These are phyloP conservation scores for Ecdyonurus torrentis DNA, from an alignment of 2,888 invertebrate genomes.

Conservation along the genomic window DNA sequence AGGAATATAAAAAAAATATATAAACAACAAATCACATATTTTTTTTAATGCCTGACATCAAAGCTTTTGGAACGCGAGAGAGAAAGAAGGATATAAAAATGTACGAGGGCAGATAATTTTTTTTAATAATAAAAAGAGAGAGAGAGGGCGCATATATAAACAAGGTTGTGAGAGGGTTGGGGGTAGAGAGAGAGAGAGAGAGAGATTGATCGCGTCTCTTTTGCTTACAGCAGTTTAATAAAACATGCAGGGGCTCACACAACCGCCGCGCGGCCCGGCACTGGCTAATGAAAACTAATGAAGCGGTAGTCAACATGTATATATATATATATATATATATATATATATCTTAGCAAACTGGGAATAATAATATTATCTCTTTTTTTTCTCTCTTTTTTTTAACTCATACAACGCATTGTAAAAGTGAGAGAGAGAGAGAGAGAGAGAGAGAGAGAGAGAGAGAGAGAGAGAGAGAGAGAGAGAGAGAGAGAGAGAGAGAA, in stretches of 20 bases:
- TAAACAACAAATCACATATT: background rate
- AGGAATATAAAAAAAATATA: background rate
- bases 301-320: background rate
- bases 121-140: background rate
- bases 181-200: background rate
- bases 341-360: background rate
- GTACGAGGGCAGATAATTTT: background rate
- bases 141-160: background rate
- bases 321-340: background rate
- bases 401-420: too few relatives aligned
- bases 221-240: background rate
- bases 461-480: too few relatives aligned
- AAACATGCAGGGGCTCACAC: background rate
- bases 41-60: background rate
- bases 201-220: background rate
- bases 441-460: too few relatives aligned
- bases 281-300: conserved; percentile 1
- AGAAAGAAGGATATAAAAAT: background rate
- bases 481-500: too few relatives aligned
- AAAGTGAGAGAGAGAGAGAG: too few relatives aligned
- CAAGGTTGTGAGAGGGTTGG: background rate
- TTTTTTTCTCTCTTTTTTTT: background rate
- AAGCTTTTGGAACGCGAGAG: background rate
- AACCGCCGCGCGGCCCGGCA: background rate
- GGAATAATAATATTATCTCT: background rate